phyloP scores from a whole-genome alignment of 2,888 invertebrate genomes.

The Aplocera efformata region DNA sequence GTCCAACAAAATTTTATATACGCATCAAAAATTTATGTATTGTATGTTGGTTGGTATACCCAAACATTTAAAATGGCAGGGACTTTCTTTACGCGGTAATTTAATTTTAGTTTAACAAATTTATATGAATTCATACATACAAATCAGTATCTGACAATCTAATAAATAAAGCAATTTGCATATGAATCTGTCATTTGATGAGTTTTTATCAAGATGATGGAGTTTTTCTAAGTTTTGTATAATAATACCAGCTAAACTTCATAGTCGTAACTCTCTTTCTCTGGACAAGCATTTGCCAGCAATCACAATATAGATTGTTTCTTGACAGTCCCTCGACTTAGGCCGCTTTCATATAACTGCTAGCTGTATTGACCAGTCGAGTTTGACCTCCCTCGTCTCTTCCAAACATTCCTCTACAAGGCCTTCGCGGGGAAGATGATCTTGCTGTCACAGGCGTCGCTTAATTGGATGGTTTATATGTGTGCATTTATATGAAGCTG shows the following conservation, averaged over 20 bases:
- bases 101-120: no score
- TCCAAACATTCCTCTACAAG: constrained; percentile 36
- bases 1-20: no score
- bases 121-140: no score
- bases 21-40: no score
- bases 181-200: constrained; percentile 10
- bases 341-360: constrained; percentile 70
- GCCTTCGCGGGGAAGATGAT: constrained; percentile 52
- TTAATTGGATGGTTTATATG: constrained; percentile 69
- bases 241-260: constrained; percentile 4
- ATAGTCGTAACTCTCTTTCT: constrained; percentile 3
- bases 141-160: constrained; percentile 9
- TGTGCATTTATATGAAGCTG: constrained; percentile 67
- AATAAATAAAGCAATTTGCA: constrained; percentile 13
- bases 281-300: constrained; percentile 20
- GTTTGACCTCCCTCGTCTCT: constrained; percentile 51
- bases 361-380: constrained; percentile 54
- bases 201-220: neutral
- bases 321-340: constrained; percentile 57
- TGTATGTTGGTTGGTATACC: no score
- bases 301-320: constrained; percentile 59
- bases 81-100: no score
- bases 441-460: constrained; percentile 63
- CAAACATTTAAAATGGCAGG: no score
- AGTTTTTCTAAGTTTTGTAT: constrained; percentile 1